phyloP scores from a whole-genome alignment of 2,113 vertebrate species.

The Toxotes chatareus region DNA sequence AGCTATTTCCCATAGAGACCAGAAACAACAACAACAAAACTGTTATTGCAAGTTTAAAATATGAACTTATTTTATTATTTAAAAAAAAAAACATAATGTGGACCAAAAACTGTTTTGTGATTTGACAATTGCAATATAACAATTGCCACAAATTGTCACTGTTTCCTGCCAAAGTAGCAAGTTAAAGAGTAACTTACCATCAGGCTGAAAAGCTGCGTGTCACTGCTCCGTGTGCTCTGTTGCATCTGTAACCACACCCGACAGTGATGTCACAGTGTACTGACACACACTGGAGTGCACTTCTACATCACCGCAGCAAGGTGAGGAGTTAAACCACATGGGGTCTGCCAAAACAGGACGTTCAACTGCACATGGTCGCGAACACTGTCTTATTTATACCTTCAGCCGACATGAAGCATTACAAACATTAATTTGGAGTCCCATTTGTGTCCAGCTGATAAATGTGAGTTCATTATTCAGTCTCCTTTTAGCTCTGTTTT shows the following conservation, averaged over 20 bases:
- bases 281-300: background rate
- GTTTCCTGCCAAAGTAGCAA: background rate
- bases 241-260: background rate
- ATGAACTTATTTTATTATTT: no score
- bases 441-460: background rate
- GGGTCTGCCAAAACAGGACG: background rate
- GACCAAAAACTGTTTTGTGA: no score
- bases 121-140: background rate
- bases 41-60: no score
- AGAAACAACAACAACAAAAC: background rate
- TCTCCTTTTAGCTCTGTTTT: background rate
- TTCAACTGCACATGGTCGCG: background rate
- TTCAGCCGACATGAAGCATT: background rate
- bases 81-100: no score
- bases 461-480: background rate
- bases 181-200: background rate
- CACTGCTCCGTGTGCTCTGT: background rate
- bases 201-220: background rate
- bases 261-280: background rate
- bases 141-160: background rate
- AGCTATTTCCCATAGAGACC: background rate
- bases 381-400: constrained; percentile 2
- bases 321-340: background rate
- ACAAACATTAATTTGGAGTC: background rate
- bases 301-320: background rate